Conservation (phyloP, 2,888 invertebrate species). For the Heliconius cydno region DNA sequence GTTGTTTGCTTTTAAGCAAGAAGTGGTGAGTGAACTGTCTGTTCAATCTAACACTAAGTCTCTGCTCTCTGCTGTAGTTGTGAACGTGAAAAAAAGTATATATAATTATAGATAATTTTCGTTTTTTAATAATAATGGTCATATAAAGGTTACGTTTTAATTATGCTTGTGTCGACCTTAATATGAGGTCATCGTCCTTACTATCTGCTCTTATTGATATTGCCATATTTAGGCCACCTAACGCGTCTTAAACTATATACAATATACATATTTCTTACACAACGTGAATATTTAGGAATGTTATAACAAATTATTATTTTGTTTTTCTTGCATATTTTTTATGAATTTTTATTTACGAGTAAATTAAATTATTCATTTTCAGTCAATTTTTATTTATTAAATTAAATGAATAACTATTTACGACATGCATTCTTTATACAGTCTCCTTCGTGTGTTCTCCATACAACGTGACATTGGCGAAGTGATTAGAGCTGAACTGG, state of each 20-base stretch:
- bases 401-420: too few relatives aligned
- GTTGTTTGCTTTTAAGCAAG: too few relatives aligned
- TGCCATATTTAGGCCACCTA: slow-evolving; percentile 36
- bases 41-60: background rate
- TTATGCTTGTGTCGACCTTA: slow-evolving; percentile 33
- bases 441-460: too few relatives aligned
- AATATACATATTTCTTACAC: background rate
- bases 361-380: too few relatives aligned
- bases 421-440: too few relatives aligned
- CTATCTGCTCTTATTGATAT: slow-evolving; percentile 41
- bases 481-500: too few relatives aligned
- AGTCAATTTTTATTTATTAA: too few relatives aligned
- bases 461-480: too few relatives aligned
- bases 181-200: slow-evolving; percentile 36
- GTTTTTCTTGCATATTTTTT: background rate
- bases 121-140: background rate
- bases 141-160: slow-evolving; percentile 2
- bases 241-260: slow-evolving; percentile 14
- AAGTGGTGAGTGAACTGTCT: background rate
- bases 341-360: background rate
- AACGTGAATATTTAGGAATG: background rate
- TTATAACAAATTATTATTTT: background rate
- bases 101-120: background rate
- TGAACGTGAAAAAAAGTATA: background rate
- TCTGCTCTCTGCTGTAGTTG: background rate